Evolutionary conservation across 2,797 vertebrate genomes (phyloP).

Genomic region (Pogonophryne albipinna): DNA sequence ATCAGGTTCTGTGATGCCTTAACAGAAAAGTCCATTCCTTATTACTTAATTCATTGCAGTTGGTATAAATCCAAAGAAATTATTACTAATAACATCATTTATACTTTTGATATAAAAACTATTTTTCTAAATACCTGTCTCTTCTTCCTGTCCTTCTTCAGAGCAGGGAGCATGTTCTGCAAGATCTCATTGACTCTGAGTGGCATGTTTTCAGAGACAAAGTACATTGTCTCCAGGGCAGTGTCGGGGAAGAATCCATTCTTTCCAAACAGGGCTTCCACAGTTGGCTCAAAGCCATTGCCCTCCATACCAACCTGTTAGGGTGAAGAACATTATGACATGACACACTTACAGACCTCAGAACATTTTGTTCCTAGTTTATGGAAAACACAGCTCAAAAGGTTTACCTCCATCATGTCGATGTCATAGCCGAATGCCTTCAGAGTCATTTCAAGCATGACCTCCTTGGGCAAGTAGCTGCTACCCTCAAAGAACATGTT

Average conservation of each 20-base stretch:
- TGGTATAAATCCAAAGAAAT: too few relatives aligned
- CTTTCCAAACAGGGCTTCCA: constrained; percentile 93
- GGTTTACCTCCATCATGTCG: constrained; percentile 94
- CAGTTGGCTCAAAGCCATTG: constrained; percentile 91
- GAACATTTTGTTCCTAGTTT: neutral
- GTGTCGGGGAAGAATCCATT: constrained; percentile 94
- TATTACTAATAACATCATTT: too few relatives aligned
- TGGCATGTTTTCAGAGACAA: constrained; percentile 89
- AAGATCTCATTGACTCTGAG: constrained; percentile 84
- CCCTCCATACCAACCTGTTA: constrained; percentile 92
- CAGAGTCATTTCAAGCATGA: constrained; percentile 94
- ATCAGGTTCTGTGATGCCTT: constrained; percentile 84
- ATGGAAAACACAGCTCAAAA: neutral
- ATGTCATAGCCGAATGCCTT: constrained; percentile 87
- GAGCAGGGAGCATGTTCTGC: constrained; percentile 85
- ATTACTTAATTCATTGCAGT: neutral
- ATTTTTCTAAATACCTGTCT: constrained; percentile 75
- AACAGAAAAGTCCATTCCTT: constrained; percentile 4
- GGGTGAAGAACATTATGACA: constrained; percentile 31
- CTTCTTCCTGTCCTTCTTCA: constrained; percentile 76
- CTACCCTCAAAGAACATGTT: constrained; percentile 92
- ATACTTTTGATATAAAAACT: too few relatives aligned
- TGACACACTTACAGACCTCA: neutral
- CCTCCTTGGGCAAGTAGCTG: constrained; percentile 91
- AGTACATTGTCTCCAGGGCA: constrained; percentile 90